Conservation (phyloP, 2,113 vertebrate genomes). For the Leucopternis melanops region DNA sequence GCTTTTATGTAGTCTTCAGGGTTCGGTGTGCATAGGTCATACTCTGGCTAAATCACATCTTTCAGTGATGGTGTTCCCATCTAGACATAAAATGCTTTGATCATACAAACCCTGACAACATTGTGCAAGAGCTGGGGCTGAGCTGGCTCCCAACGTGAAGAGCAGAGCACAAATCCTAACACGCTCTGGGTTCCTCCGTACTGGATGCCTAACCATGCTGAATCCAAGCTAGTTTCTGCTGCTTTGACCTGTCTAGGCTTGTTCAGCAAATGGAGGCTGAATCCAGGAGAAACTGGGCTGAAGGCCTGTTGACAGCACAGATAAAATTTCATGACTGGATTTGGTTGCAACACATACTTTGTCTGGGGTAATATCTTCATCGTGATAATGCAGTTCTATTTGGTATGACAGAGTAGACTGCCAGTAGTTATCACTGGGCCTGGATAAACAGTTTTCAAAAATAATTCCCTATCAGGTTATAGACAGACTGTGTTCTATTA, state of each 20-base stretch:
- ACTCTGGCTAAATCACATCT: not conserved
- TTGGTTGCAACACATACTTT: not conserved
- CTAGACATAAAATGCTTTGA: not conserved
- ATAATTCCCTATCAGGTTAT: not conserved
- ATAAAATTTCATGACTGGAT: not conserved
- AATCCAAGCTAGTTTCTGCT: not conserved
- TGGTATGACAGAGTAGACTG: not conserved
- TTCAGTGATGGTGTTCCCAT: not conserved
- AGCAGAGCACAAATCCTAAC: not conserved
- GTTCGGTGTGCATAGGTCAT: not conserved
- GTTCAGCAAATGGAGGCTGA: not conserved
- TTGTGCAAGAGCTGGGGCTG: not conserved
- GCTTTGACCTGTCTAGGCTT: not conserved
- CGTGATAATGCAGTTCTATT: not conserved
- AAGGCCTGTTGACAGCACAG: not conserved
- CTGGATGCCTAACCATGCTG: not conserved
- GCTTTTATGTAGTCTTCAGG: not conserved
- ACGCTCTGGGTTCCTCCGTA: not conserved
- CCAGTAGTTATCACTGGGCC: not conserved
- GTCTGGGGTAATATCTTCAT: not conserved
- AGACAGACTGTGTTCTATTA: not conserved
- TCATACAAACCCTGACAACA: not conserved
- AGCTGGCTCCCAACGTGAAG: not conserved
- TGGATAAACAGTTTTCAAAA: not conserved
- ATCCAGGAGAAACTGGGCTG: not conserved